A percentile compares a stretch with the other conserved stretches of the same genome.
These are phyloP conservation scores for Gandaritis pyraliata DNA, from an alignment of 2,888 invertebrate genomes.

Conservation along the genomic window DNA sequence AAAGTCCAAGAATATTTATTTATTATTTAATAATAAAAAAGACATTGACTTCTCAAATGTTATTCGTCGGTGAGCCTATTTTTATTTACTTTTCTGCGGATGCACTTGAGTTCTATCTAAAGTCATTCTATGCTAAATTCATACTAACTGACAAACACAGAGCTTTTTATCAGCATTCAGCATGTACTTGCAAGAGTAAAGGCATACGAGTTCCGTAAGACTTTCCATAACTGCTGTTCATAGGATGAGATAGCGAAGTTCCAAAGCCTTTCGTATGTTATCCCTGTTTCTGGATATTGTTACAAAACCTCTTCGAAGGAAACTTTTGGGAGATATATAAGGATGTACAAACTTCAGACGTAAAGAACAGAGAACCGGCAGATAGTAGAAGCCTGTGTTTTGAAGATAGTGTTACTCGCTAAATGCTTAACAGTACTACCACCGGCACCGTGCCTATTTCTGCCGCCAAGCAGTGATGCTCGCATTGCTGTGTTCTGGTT, in stretches of 20 bases:
- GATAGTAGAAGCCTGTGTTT: slow-evolving; percentile 12
- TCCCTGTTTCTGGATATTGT: slow-evolving; percentile 42
- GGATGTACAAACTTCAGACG: slow-evolving; percentile 32
- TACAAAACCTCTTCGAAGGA: slow-evolving; percentile 34
- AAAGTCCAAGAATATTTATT: too few species aligned
- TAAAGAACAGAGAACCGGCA: slow-evolving; percentile 11
- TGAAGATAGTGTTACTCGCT: background rate
- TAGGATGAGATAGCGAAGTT: slow-evolving; percentile 52
- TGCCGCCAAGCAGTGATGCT: too few species aligned
- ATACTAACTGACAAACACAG: slow-evolving; percentile 13
- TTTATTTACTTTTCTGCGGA: too few species aligned
- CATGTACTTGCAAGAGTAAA: slow-evolving; percentile 40
- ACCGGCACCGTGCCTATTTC: too few species aligned
- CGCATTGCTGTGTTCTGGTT: too few species aligned
- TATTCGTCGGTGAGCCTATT: too few species aligned
- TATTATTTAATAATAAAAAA: too few species aligned
- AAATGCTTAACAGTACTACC: too few species aligned
- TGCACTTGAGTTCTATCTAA: too few species aligned
- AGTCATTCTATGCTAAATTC: too few species aligned
- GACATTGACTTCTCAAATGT: too few species aligned
- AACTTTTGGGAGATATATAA: slow-evolving; percentile 37
- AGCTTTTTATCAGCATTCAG: background rate
- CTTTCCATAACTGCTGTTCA: slow-evolving; percentile 47
- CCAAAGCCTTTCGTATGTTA: slow-evolving; percentile 46
- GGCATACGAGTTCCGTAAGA: slow-evolving; percentile 34